These are phyloP conservation scores for Drepana falcataria DNA, from an alignment of 2,888 invertebrate species.

Conservation along the genomic window DNA sequence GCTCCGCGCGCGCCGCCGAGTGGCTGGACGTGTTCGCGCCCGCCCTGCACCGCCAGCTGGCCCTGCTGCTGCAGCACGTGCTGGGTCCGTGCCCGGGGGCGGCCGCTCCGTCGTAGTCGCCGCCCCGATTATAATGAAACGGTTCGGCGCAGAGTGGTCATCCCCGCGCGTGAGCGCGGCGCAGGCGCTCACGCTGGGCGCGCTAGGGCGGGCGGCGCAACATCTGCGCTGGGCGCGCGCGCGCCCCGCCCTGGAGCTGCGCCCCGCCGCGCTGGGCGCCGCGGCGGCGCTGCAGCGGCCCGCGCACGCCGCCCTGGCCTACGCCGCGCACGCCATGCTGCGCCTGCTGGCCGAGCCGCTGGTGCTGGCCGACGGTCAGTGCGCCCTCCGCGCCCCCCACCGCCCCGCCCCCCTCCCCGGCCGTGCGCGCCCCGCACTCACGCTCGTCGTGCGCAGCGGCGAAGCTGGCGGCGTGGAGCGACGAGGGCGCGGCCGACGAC, in stretches of 20 bases:
- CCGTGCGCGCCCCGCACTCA: too few relatives aligned
- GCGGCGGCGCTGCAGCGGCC: constrained; percentile 1
- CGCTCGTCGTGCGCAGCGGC: constrained; percentile 24
- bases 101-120: not conserved
- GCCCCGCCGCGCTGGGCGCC: constrained; percentile 17
- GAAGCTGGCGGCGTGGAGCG: constrained; percentile 30
- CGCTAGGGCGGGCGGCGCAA: constrained; percentile 11
- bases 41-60: constrained; percentile 75
- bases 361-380: constrained; percentile 42
- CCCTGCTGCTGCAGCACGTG: constrained; percentile 44
- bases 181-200: constrained; percentile 12
- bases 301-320: constrained; percentile 29
- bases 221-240: not conserved
- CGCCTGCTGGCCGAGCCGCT: constrained; percentile 37
- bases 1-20: constrained; percentile 77
- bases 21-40: constrained; percentile 88
- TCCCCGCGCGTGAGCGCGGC: not conserved
- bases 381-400: not conserved
- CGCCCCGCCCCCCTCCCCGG: not conserved
- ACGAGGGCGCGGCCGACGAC: constrained; percentile 17
- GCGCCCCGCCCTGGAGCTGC: constrained; percentile 6
- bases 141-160: too few relatives aligned
- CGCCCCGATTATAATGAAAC: constrained; percentile 4
- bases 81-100: constrained; percentile 26
- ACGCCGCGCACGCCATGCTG: constrained; percentile 21